Evolutionary conservation across 2,113 vertebrate species (phyloP).

Genomic region (Oryzias celebensis): DNA sequence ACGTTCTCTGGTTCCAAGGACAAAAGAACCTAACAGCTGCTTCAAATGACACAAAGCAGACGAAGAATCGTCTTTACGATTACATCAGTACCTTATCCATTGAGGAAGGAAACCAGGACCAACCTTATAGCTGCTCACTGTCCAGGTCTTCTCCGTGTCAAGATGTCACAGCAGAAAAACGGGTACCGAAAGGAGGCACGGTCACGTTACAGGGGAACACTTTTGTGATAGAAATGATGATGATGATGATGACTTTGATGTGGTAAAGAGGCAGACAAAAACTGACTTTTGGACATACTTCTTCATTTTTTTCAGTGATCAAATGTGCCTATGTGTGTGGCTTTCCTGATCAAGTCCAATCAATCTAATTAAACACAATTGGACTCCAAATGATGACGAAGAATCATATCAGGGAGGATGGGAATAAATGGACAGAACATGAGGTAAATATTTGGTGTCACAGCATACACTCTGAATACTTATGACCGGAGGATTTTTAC

Average conservation of each 20-base stretch:
- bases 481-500: no score
- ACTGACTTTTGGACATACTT: no score
- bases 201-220: rapidly evolving
- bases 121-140: slow-evolving; percentile 29
- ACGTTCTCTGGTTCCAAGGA: slow-evolving; percentile 37
- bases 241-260: neutral
- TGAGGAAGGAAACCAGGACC: rapidly evolving
- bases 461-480: no score
- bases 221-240: no score
- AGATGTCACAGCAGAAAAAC: rapidly evolving
- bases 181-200: neutral
- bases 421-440: no score
- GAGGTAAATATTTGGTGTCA: no score
- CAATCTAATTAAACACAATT: no score
- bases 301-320: no score
- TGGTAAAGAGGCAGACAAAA: neutral
- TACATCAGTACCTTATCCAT: slow-evolving; percentile 8
- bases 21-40: neutral
- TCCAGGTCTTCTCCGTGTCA: neutral
- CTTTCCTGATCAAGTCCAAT: no score
- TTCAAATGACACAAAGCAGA: neutral
- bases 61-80: neutral
- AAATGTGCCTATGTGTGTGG: no score
- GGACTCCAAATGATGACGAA: no score
- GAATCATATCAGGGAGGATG: no score